These are phyloP conservation scores for Paracyprichromis sp. DNA, from an alignment of 2,113 vertebrate species.

Conservation along the genomic window DNA sequence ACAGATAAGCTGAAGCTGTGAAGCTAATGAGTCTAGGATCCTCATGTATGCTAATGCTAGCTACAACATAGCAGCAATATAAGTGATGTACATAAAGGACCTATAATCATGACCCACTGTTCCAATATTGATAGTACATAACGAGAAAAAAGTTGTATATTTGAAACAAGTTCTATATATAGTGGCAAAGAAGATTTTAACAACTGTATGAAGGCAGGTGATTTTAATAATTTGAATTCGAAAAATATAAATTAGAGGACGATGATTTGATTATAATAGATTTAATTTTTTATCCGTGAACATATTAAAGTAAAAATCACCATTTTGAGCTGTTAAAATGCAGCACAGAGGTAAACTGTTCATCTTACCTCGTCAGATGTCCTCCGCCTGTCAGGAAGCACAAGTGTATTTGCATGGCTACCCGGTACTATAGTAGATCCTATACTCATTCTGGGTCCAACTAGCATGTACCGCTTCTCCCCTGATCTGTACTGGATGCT, in stretches of 20 bases:
- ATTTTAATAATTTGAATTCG: not conserved
- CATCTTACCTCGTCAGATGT: slow-evolving; percentile 53
- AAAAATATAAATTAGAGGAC: fast-evolving
- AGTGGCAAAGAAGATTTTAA: fast-evolving
- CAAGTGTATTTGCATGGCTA: slow-evolving; percentile 58
- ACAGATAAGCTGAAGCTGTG: not conserved
- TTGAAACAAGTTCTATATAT: fast-evolving
- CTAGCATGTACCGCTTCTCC: slow-evolving; percentile 66
- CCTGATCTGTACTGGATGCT: slow-evolving; percentile 62
- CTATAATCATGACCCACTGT: not conserved
- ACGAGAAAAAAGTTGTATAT: not conserved
- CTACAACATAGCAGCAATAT: not conserved
- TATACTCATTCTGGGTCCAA: slow-evolving; percentile 65
- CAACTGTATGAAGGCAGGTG: not conserved
- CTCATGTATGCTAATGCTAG: not conserved
- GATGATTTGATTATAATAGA: not conserved
- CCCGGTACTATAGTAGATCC: slow-evolving; percentile 58
- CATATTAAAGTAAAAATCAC: not conserved
- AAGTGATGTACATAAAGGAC: fast-evolving
- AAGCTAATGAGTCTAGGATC: fast-evolving
- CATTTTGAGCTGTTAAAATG: not conserved
- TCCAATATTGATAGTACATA: not conserved
- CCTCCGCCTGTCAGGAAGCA: slow-evolving; percentile 36
- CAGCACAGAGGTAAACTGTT: not conserved
- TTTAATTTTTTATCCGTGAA: not conserved